These are phyloP conservation scores for Drosophila koepferae DNA, from an alignment of 2,888 invertebrate species.

Conservation along the genomic window DNA sequence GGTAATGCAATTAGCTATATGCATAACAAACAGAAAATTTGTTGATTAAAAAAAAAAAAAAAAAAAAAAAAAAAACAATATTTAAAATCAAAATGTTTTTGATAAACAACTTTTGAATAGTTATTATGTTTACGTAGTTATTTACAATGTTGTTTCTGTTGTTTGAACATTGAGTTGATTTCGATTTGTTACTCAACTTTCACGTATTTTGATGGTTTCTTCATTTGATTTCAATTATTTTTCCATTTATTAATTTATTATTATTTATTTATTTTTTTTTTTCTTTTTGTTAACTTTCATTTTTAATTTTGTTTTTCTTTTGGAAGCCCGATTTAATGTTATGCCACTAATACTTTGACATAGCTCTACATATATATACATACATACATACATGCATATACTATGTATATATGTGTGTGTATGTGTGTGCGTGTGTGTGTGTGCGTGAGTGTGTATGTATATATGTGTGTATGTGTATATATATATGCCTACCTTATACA, in stretches of 20 bases:
- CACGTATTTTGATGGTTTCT: slow-evolving; percentile 6
- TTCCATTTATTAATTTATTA: slow-evolving; percentile 9
- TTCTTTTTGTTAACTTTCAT: slow-evolving; percentile 16
- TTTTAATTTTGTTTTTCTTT: background rate
- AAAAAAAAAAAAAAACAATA: slow-evolving; percentile 3
- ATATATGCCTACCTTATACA: slow-evolving; percentile 56
- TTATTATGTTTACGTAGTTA: slow-evolving; percentile 51
- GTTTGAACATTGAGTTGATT: slow-evolving; percentile 41
- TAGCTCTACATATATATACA: slow-evolving; percentile 32
- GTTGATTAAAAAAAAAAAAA: background rate
- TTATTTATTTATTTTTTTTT: slow-evolving; percentile 1
- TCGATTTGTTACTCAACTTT: slow-evolving; percentile 40
- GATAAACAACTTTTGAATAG: slow-evolving; percentile 27
- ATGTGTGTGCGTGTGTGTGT: slow-evolving; percentile 52
- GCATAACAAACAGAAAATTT: background rate
- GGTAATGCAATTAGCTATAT: slow-evolving; percentile 88
- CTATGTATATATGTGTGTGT: background rate
- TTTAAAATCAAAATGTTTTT: background rate
- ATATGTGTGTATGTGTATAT: slow-evolving; percentile 45
- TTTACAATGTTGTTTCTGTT: slow-evolving; percentile 50
- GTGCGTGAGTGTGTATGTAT: slow-evolving; percentile 42
- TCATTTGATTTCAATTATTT: slow-evolving; percentile 7
- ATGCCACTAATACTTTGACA: slow-evolving; percentile 78
- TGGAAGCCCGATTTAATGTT: slow-evolving; percentile 67
- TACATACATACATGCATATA: slow-evolving; percentile 1